These are phyloP conservation scores for Phalera bucephala DNA, from an alignment of 2,888 invertebrate genomes.

Conservation along the genomic window DNA sequence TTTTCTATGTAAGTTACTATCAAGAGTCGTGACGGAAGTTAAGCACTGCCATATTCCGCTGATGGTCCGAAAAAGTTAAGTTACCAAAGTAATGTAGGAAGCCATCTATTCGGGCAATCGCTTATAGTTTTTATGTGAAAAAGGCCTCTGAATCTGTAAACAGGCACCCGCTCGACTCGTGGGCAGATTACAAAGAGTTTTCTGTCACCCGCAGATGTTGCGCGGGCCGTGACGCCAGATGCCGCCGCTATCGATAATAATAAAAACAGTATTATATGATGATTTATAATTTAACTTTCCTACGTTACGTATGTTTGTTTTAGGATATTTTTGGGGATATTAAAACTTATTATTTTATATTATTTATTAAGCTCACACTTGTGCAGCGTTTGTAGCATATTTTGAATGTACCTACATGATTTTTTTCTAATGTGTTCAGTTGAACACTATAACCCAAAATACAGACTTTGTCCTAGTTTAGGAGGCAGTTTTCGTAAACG, in stretches of 20 bases:
- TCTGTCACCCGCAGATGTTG: conserved; percentile 41
- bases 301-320: conserved; percentile 3
- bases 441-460: too few species aligned
- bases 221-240: conserved; percentile 49
- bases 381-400: too few species aligned
- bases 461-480: too few species aligned
- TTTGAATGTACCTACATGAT: too few species aligned
- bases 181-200: conserved; percentile 40
- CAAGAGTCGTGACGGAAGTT: too few species aligned
- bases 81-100: conserved; percentile 19
- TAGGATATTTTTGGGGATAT: too few species aligned
- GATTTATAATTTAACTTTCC: conserved; percentile 43
- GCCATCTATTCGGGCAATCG: conserved; percentile 38
- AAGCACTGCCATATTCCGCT: conserved; percentile 7
- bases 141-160: conserved; percentile 54
- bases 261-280: conserved; percentile 42
- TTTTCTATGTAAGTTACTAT: too few species aligned
- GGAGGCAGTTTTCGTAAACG: too few species aligned
- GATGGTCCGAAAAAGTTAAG: conserved; percentile 13
- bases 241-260: conserved; percentile 45
- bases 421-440: too few species aligned
- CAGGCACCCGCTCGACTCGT: conserved; percentile 41
- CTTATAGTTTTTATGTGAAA: conserved; percentile 43
- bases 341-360: too few species aligned
- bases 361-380: too few species aligned